Evolutionary conservation across 2,113 vertebrate species (phyloP), one percentile per base, ranked within the genome.

Genomic region (Apodemus sylvaticus): DNA sequence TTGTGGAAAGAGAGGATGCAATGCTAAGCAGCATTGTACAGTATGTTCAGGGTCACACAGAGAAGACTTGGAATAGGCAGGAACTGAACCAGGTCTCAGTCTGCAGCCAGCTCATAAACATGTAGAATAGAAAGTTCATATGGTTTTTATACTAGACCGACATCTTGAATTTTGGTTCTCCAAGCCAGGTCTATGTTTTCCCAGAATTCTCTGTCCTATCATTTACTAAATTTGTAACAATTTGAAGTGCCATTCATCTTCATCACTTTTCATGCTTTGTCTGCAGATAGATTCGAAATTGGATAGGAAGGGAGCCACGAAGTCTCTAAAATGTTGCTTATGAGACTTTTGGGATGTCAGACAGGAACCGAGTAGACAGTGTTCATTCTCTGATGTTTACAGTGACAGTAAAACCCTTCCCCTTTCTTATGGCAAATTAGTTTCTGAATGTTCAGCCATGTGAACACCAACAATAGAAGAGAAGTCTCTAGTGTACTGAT

Each of bases 281-380:
- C 60, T 20, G 34, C 29, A 81, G 9, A 73, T 26, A 31, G 6
- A 85, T 29, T 64, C 73, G 51, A 88, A 92, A 17, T 62, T 58
- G 5, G 53, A 36, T 3, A 3, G 82, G 14, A 83, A 0, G 26
- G 36, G 22, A 10, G 5, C 1, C n/a, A 2, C 19, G 34, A 3
- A 3, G n/a, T 7, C 31, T 42, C 81, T 81, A 42, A 82, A 87
- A 4, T 11, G 31, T 12, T 70, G 45, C 13, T 45, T 36, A 14
- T 20, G 4, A 19, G 53, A 48, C 29, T 64, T 34, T 53, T 31
- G 19, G 34, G 13, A 5, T 1, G 14, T 2, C 62, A 81, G 60
- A 34, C 2, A 39, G 17, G 45, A 77, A 76, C 13, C 2, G 89
- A 36, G 3, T 29, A 88, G 42, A 4, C n/a, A 51, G 24, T 20